A percentile compares a stretch with the other conserved stretches of the same genome.
phyloP scores from a whole-genome alignment of 1,140 invertebrate species.

The Scylla paramamosain region DNA sequence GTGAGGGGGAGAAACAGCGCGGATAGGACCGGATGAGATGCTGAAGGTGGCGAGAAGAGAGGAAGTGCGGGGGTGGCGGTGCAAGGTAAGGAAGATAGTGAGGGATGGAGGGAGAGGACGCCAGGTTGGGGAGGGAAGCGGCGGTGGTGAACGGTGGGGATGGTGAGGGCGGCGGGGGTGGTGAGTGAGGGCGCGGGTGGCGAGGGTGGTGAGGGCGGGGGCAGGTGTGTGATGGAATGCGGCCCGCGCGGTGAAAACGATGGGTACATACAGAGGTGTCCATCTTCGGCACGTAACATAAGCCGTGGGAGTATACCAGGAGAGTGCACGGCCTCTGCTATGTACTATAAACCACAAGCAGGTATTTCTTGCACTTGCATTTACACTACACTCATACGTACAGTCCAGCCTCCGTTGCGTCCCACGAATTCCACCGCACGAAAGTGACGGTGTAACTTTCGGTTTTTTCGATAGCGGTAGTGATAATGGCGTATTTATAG shows the following conservation, averaged over 20 bases:
- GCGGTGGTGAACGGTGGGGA: background rate
- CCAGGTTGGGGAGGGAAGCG: background rate
- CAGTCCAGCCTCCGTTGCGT: too few relatives aligned
- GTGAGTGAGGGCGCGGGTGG: too few relatives aligned
- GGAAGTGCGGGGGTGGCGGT: too few relatives aligned
- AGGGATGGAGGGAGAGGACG: background rate
- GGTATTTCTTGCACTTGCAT: background rate
- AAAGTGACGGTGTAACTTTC: background rate
- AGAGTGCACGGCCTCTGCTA: background rate
- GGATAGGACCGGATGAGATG: too few relatives aligned
- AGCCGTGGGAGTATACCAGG: background rate
- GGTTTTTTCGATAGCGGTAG: background rate
- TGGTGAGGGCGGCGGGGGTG: background rate
- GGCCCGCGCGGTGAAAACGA: background rate
- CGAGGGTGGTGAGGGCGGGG: background rate
- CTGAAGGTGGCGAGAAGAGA: too few relatives aligned
- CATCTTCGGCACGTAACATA: constrained; percentile 2
- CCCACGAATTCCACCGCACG: too few relatives aligned
- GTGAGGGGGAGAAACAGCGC: background rate
- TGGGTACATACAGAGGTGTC: background rate
- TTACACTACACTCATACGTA: background rate
- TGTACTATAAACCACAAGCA: background rate
- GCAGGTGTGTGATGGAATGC: constrained; percentile 10
- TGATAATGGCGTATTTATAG: constrained; percentile 16
- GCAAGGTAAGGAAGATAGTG: too few relatives aligned